A percentile compares a stretch with the other conserved stretches of the same genome.
Evolutionary conservation across 2,888 invertebrate genomes (phyloP).

Genomic region (Dasypogon diadema): DNA sequence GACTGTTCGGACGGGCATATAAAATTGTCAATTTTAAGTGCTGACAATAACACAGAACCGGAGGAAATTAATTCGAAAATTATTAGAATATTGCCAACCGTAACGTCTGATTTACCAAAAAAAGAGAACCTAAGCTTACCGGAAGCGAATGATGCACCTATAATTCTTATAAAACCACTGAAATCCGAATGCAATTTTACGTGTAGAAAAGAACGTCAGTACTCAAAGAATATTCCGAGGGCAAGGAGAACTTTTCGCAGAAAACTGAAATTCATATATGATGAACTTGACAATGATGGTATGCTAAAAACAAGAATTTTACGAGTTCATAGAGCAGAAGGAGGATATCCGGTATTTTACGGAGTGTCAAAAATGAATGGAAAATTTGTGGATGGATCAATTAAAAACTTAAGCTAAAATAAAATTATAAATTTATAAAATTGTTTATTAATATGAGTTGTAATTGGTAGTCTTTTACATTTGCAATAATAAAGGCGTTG

Average conservation of each 20-base stretch:
- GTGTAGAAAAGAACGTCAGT: not conserved
- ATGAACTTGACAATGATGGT: not conserved
- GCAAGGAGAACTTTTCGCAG: not conserved
- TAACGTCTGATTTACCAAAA: not conserved
- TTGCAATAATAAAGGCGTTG: too few species aligned
- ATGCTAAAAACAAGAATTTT: conserved; percentile 4
- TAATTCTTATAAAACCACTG: not conserved
- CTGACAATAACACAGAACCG: not conserved
- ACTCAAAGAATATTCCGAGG: not conserved
- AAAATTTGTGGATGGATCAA: conserved; percentile 6
- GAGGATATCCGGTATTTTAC: conserved; percentile 51
- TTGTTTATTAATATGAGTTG: too few species aligned
- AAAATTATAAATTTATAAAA: too few species aligned
- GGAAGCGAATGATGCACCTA: not conserved
- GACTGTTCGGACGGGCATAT: too few species aligned
- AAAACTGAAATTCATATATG: conserved; percentile 43
- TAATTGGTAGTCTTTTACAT: too few species aligned
- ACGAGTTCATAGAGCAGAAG: conserved; percentile 48
- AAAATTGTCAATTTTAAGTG: too few species aligned
- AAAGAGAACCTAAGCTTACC: not conserved
- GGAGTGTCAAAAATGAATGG: conserved; percentile 49
- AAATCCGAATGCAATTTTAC: not conserved
- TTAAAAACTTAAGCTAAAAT: too few species aligned
- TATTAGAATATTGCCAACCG: not conserved
- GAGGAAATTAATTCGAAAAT: not conserved